phyloP scores from a whole-genome alignment of 1,140 invertebrate genomes.

The Trichoplusia ni region DNA sequence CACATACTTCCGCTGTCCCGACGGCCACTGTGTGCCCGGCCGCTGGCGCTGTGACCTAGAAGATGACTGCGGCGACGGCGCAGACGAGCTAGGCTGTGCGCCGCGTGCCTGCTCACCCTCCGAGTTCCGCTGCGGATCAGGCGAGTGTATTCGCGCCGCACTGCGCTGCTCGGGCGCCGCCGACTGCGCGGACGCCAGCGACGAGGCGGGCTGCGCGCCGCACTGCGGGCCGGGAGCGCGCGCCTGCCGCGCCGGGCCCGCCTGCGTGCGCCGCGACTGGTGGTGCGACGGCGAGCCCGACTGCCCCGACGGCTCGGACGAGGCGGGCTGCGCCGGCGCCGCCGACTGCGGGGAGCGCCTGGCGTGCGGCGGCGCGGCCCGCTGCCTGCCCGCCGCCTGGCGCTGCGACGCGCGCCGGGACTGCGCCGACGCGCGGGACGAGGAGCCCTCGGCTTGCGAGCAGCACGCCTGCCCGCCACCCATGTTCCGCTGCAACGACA shows the following conservation, averaged over 20 bases:
- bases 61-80: slow-evolving; percentile 87
- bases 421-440: slow-evolving; percentile 84
- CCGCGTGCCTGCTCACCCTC: slow-evolving; percentile 87
- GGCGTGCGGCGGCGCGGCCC: slow-evolving; percentile 88
- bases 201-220: slow-evolving; percentile 83
- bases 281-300: slow-evolving; percentile 84
- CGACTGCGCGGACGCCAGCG: slow-evolving; percentile 84
- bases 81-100: slow-evolving; percentile 86
- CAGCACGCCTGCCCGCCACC: slow-evolving; percentile 56
- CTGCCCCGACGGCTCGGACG: slow-evolving; percentile 44
- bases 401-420: slow-evolving; percentile 86
- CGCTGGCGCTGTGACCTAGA: slow-evolving; percentile 88
- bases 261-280: slow-evolving; percentile 85
- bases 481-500: slow-evolving; percentile 85
- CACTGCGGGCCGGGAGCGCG: slow-evolving; percentile 82
- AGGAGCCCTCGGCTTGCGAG: slow-evolving; percentile 70
- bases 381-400: slow-evolving; percentile 84
- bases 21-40: slow-evolving; percentile 87
- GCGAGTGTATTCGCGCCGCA: slow-evolving; percentile 86
- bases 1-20: slow-evolving; percentile 90
- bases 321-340: slow-evolving; percentile 86
- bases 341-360: slow-evolving; percentile 87
- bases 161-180: slow-evolving; percentile 87
- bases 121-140: slow-evolving; percentile 81
- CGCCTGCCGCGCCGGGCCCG: slow-evolving; percentile 85